Evolutionary conservation across 2,797 vertebrate genomes (phyloP).

Genomic region (Pangasius larnaudii): DNA sequence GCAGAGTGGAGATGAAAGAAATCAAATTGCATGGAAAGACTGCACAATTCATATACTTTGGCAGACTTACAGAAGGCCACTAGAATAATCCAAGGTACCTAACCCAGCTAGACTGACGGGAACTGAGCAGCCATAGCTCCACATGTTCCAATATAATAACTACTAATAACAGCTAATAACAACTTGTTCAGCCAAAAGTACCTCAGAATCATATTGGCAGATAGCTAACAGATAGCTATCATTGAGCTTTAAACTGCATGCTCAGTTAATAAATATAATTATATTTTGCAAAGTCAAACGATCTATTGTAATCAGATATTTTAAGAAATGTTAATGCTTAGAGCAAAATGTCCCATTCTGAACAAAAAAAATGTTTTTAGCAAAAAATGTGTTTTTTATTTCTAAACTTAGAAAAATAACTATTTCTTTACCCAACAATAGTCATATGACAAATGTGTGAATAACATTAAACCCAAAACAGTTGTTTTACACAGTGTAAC

Average conservation of each 20-base stretch:
- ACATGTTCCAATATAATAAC: neutral
- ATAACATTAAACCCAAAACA: neutral
- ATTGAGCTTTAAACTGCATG: neutral
- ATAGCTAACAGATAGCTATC: neutral
- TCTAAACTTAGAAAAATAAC: too few relatives aligned
- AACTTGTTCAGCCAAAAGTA: neutral
- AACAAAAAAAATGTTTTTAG: neutral
- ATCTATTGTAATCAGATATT: neutral
- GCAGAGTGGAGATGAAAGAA: constrained; percentile 9
- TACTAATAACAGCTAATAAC: too few relatives aligned
- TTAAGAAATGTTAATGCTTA: neutral
- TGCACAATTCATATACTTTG: constrained; percentile 4
- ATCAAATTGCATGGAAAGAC: neutral
- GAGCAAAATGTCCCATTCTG: neutral
- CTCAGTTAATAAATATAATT: neutral
- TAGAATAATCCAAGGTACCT: neutral
- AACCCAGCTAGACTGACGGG: neutral
- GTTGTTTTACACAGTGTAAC: neutral
- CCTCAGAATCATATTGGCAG: neutral
- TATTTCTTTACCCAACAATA: neutral
- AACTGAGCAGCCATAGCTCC: neutral
- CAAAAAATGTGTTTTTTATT: neutral
- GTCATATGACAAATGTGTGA: neutral
- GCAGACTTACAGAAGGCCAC: neutral
- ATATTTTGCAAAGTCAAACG: neutral